Percentiles rank a stretch among this genome's conserved stretches.
Conservation (phyloP, 2,113 vertebrate genomes). For the Vidua macroura region DNA sequence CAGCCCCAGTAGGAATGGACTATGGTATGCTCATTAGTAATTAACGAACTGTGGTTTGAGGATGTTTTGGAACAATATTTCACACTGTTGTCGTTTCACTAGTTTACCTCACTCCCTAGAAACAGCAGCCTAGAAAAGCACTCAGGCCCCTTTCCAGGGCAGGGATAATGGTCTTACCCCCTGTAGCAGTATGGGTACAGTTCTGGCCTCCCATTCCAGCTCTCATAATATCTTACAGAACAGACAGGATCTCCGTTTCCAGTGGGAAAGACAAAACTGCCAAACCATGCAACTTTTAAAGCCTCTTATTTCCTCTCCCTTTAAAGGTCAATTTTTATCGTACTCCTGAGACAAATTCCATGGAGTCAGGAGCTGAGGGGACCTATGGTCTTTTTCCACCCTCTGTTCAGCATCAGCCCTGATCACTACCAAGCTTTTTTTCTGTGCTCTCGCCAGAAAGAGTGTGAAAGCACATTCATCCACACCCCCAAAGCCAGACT, state of each 20-base stretch:
- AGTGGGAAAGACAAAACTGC: not conserved
- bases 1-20: not conserved
- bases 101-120: not conserved
- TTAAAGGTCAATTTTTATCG: slow-evolving; percentile 31
- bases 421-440: not conserved
- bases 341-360: not conserved
- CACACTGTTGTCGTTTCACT: not conserved
- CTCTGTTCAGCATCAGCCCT: not conserved
- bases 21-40: not conserved
- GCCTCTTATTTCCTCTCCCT: not conserved
- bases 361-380: not conserved
- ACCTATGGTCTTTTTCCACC: not conserved
- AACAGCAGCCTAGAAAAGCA: not conserved
- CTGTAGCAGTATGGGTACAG: not conserved
- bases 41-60: not conserved
- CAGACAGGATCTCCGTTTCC: not conserved
- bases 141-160: not conserved
- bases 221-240: not conserved
- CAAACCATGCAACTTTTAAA: not conserved
- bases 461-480: not conserved
- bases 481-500: not conserved
- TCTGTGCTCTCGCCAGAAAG: not conserved
- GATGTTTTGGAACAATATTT: not conserved
- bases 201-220: not conserved
- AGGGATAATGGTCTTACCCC: not conserved